Conservation (phyloP, 2,888 invertebrate genomes). For the Julus scandinavius region DNA sequence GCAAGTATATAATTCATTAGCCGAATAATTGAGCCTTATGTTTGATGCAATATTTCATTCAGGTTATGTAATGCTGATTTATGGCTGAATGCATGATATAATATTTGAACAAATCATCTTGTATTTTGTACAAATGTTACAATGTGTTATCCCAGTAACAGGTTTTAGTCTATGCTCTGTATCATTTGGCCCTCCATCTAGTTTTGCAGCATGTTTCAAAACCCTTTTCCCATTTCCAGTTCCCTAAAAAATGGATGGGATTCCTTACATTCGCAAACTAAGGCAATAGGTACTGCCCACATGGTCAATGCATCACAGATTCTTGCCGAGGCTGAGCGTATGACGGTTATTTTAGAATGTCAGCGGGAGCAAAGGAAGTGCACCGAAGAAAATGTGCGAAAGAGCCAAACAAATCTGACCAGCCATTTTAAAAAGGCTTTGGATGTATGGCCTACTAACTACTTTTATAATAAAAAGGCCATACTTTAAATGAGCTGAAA, state of each 20-base stretch:
- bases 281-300: conserved; percentile 56
- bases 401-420: conserved; percentile 56
- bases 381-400: conserved; percentile 56
- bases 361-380: conserved; percentile 55
- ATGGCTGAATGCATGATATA: no score
- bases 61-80: background rate
- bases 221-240: conserved; percentile 39
- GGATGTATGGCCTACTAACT: conserved; percentile 49
- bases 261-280: conserved; percentile 54
- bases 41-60: background rate
- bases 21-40: no score
- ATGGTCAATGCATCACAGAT: conserved; percentile 52
- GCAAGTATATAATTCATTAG: conserved; percentile 48
- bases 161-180: no score
- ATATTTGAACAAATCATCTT: no score
- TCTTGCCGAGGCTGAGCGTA: conserved; percentile 55
- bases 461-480: background rate
- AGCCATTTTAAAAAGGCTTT: conserved; percentile 55
- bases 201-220: background rate
- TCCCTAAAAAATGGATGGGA: conserved; percentile 55
- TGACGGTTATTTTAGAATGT: conserved; percentile 55
- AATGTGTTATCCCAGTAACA: no score
- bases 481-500: background rate
- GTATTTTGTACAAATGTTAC: no score
- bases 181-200: no score